phyloP scores from a whole-genome alignment of 2,113 vertebrate genomes.

The Chlorocebus sabaeus region DNA sequence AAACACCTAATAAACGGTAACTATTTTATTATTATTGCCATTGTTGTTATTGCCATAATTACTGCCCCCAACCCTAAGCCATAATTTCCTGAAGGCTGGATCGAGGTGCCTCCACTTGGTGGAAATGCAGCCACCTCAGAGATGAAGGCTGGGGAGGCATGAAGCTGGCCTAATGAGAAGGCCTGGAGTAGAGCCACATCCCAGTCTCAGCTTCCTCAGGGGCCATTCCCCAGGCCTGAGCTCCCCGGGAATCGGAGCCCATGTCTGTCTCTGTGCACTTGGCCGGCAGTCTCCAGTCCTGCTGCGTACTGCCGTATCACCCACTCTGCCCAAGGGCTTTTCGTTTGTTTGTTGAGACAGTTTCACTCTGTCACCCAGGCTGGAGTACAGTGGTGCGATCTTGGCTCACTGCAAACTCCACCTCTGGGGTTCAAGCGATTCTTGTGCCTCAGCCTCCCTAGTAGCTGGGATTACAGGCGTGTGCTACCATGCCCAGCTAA shows the following conservation, averaged over 20 bases:
- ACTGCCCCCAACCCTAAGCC: not conserved
- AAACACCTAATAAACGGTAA: not conserved
- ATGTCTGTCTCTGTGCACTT: not conserved
- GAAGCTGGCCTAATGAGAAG: not conserved
- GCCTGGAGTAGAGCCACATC: not conserved
- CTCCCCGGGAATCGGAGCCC: not conserved
- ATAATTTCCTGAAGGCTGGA: not conserved
- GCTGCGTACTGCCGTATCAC: not conserved
- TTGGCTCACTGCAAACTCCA: too few species aligned
- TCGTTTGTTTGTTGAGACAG: too few species aligned
- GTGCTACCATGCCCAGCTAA: too few species aligned
- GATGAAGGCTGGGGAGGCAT: not conserved
- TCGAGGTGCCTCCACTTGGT: accelerated
- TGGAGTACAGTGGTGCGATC: too few species aligned
- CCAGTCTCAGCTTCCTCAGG: not conserved
- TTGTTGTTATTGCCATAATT: not conserved
- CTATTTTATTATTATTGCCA: not conserved
- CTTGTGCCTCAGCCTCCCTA: too few species aligned
- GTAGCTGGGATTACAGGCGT: too few species aligned
- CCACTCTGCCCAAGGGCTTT: not conserved
- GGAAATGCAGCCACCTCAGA: not conserved
- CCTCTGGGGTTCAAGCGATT: too few species aligned
- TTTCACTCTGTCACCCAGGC: too few species aligned
- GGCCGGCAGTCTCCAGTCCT: accelerated
- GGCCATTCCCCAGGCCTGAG: not conserved